Base-by-base conservation (phyloP, 1,140 invertebrate species). In the Drosophila sproati region DNA sequence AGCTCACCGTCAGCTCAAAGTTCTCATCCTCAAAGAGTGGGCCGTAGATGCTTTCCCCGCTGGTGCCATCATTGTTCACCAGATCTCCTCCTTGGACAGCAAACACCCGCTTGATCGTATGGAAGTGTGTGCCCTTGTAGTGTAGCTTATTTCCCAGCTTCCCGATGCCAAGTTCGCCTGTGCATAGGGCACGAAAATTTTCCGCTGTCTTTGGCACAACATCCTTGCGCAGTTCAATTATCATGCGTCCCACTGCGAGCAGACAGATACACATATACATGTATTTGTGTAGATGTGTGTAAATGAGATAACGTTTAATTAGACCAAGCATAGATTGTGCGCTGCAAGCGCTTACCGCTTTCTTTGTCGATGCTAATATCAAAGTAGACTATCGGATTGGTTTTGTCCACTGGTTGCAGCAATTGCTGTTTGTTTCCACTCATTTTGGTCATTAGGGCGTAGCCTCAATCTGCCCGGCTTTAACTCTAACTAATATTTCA, bases 41-140 rank as follows among this genome's bases (percentile, higher is more conserved):
- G 7, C 98, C 98, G 93, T 99, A 99, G 85, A 99, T 99, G 90
- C 97, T 98, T 87, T 98, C 98, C 5, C 98, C 98, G 52, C 97
- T 95, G 34, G 96, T 96, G 0, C 98, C 98, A 94, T 98, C 94
- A 59, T 94, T 95, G 82, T 96, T 95, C 0, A 91, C 82, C 1
- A 96, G 94, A 90, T 98, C 97, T 20, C 97, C 97, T 20, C 97
- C 96, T 94, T 97, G 97, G 10, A 97, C 94, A 95, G 97, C 96
- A 92, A 96, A 98, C 75, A 96, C 94, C 2, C 95, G 93, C 50
- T 91, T 89, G 41, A 96, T 95, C 94, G 95, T 96, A 92, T 98
- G 97, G 92, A 98, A 96, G 52, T 93, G 92, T 1, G 94, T 93
- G 48, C 96, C 96, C 92, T 96, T 97, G 79, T 95, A 97, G 93